phyloP scores from a whole-genome alignment of 2,113 vertebrate genomes.

The Leptosomus discolor region DNA sequence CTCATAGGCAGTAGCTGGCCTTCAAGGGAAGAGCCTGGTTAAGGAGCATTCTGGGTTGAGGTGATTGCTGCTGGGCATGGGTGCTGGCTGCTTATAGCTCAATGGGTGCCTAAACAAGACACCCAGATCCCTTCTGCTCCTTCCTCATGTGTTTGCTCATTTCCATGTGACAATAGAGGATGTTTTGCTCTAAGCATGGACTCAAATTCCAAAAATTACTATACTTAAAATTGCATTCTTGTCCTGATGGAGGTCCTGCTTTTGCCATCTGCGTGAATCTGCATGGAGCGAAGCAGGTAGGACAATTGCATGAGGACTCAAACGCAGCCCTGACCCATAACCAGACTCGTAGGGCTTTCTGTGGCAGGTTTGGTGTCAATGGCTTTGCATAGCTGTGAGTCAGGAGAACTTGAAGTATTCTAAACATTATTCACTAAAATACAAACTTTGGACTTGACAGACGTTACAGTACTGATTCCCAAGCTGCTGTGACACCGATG shows the following conservation, averaged over 20 bases:
- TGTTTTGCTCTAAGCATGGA: background rate
- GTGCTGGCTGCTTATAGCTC: background rate
- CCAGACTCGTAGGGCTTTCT: background rate
- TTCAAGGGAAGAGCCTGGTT: background rate
- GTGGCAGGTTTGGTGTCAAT: background rate
- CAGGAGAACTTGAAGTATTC: background rate
- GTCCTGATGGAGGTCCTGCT: background rate
- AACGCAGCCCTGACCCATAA: background rate
- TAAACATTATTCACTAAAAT: background rate
- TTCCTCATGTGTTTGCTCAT: rapidly evolving
- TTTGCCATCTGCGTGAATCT: background rate
- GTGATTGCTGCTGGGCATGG: background rate
- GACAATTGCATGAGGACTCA: rapidly evolving
- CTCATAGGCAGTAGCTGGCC: background rate
- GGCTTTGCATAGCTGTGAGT: background rate
- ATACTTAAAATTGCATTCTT: background rate
- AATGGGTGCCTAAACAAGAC: background rate
- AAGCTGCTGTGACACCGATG: background rate
- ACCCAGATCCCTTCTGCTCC: background rate
- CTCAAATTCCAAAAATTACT: background rate
- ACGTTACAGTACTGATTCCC: background rate
- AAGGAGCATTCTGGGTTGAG: background rate
- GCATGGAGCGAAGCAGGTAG: rapidly evolving
- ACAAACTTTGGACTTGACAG: background rate
- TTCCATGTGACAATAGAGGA: rapidly evolving